Conservation (phyloP, 2,113 vertebrate genomes). For the Piaya cayana region DNA sequence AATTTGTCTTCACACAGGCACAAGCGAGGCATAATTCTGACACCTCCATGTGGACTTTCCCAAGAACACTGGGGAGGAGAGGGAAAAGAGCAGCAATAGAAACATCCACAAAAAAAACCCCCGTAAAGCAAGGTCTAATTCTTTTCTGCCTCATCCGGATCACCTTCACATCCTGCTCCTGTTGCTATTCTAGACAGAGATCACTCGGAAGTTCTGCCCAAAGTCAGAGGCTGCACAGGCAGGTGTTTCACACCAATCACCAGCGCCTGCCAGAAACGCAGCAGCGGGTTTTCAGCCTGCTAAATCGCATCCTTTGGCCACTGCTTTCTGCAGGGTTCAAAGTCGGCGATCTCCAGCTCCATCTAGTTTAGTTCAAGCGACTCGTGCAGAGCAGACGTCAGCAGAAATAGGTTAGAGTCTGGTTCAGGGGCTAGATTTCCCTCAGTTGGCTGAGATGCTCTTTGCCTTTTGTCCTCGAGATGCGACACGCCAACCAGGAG, state of each 20-base stretch:
- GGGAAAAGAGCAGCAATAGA: neutral
- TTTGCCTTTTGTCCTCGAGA: constrained; percentile 46
- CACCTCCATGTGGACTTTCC: constrained; percentile 19
- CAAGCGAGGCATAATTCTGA: neutral
- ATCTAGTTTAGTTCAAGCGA: constrained; percentile 58
- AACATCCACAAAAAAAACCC: neutral
- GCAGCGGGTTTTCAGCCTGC: constrained; percentile 41
- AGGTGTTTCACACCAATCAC: constrained; percentile 53
- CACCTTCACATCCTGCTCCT: constrained; percentile 29
- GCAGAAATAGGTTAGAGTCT: constrained; percentile 34
- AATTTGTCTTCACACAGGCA: constrained; percentile 1
- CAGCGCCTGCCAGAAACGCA: constrained; percentile 44
- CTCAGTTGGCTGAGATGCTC: constrained; percentile 23
- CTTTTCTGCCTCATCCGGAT: neutral
- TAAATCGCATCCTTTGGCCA: constrained; percentile 58
- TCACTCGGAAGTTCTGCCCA: constrained; percentile 27
- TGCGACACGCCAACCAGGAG: neutral
- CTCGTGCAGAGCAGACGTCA: constrained; percentile 47
- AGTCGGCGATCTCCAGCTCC: constrained; percentile 46
- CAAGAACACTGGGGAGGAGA: neutral
- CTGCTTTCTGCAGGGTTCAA: constrained; percentile 48
- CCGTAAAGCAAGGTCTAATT: neutral
- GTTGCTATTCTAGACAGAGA: neutral
- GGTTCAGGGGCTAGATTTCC: constrained; percentile 35
- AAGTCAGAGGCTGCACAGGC: constrained; percentile 31